Base-by-base conservation (phyloP, 1,140 invertebrate genomes). In the Drosophila takahashii region DNA sequence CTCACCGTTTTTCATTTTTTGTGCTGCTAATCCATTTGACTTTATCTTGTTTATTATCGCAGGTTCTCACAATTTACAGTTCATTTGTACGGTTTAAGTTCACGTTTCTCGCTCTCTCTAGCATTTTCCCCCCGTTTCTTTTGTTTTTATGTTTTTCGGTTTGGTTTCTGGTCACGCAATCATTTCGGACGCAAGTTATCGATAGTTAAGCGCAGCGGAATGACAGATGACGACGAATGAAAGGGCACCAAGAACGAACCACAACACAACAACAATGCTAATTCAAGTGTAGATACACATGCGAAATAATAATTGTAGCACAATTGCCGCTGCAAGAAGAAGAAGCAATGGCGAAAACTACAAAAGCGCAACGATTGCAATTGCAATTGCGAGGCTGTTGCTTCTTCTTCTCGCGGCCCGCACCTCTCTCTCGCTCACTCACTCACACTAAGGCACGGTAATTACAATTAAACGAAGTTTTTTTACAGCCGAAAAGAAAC, bases 231-330 rank as follows among this genome's bases (percentile, higher is more conserved):
- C 60, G 78, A 58, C 47, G 81, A 85, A 64, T 77, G 81, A 76
- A 77, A 15, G 29, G 48, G 29, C 48, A 70, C 48, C 66, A 81
- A 60, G 61, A 66, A 65, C 15, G 22, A 22, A 22, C 22, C 22
- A 22, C 22, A 22, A 22, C 41, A 22, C 58, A 67, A 72, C 56
- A 71, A 86, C 66, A 83, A 87, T 79, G 79, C 75, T 87, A 87
- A 87, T 89, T 86, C 75, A 52, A 87, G 84, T 87, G 72, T 87
- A 87, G 83, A 87, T 87, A 86, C 81, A 84, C 81, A 84, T 81
- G 81, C 69, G 81, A 85, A 85, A 74, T 81, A 87, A 89, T 87
- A 87, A 87, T 87, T 87, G 83, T 89, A 83, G 71, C 83, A 83
- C 75, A 81, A 83, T 83, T 83, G 65, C 77, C 57, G 26, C 52